Conservation (phyloP, 2,797 vertebrate genomes). For the Anabacerthia variegaticeps region DNA sequence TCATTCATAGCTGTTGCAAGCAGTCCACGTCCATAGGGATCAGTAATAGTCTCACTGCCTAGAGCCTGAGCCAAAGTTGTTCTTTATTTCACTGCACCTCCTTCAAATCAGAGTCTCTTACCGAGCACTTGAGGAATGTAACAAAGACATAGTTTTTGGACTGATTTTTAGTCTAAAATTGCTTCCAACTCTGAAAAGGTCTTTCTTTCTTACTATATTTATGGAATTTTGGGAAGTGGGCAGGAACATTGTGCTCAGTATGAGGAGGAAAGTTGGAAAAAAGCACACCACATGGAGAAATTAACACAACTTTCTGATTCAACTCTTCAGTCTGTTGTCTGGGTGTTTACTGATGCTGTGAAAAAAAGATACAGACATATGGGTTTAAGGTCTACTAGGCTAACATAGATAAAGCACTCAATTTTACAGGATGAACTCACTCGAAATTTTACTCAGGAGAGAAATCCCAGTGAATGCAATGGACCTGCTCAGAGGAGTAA, state of each 20-base stretch:
- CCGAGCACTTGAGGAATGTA: slow-evolving; percentile 8
- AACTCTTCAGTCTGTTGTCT: neutral
- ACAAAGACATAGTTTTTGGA: slow-evolving; percentile 23
- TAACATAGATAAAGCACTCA: neutral
- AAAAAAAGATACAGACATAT: neutral
- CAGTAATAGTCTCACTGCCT: neutral
- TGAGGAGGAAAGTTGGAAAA: neutral
- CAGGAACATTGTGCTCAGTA: neutral
- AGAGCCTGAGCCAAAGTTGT: neutral
- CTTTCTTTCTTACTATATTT: neutral
- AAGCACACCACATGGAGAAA: fast-evolving
- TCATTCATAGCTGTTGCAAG: neutral
- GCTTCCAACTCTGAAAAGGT: slow-evolving; percentile 18
- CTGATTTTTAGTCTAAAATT: neutral
- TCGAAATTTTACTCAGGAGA: neutral
- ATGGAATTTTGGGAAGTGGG: neutral
- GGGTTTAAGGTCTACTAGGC: neutral
- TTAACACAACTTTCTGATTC: neutral
- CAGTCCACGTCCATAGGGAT: neutral
- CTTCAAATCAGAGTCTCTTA: neutral
- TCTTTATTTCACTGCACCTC: slow-evolving; percentile 11
- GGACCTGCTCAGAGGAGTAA: neutral
- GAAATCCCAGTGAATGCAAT: neutral
- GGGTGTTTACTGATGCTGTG: neutral
- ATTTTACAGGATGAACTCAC: neutral